Evolutionary conservation across 2,888 invertebrate species (phyloP), one percentile per base, ranked within the genome.

Genomic region (Erpobdella octoculata): DNA sequence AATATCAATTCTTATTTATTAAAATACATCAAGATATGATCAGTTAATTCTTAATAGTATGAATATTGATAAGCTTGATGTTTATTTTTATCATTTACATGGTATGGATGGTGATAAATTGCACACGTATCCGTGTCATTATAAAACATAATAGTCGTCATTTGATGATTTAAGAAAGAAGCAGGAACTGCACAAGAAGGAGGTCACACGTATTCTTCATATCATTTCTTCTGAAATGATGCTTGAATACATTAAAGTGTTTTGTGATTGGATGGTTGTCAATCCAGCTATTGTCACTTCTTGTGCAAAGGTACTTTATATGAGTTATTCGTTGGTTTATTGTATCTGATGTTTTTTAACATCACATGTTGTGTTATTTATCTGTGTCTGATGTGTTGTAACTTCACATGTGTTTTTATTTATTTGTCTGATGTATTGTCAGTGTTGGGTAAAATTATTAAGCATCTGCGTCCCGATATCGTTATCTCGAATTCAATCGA

Each of bases 211-310:
- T 6, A 53, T 53, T 28, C 9, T 18, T 8, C 21, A 53, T 28
- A 6, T 53, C 21, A 15, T 53, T 28, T 53, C 8, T 8, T 53
- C 9, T 1, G 53, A 53, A 28, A 53, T 21, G 53, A 53, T 53
- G 12, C 12, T 67, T n/a, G 37, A 67, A 67, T 36, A 38, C 75
- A 87, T 91, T 35, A 90, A 90, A 82, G 84, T 92, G 75, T 87
- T 91, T 74, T 89, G 89, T 80, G 92, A 92, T 82, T 93, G 93
- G 93, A 85, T 92, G 76, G 87, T 87, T 70, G 87, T 88, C 69
- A 91, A 93, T 82, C 87, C 89, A 70, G 89, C 90, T 74, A 88
- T 92, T 33, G 86, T 93, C 72, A 78, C 78, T 73, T 80, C 80
- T 35, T 81, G 81, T 79, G 81, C 80, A 59, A 81, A 81, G 79